A percentile compares a stretch with the other conserved stretches of the same genome.
These are phyloP conservation scores for Halichondria panicea DNA, from an alignment of 37 sponge, comb jelly and placozoan genomes.

Conservation along the genomic window DNA sequence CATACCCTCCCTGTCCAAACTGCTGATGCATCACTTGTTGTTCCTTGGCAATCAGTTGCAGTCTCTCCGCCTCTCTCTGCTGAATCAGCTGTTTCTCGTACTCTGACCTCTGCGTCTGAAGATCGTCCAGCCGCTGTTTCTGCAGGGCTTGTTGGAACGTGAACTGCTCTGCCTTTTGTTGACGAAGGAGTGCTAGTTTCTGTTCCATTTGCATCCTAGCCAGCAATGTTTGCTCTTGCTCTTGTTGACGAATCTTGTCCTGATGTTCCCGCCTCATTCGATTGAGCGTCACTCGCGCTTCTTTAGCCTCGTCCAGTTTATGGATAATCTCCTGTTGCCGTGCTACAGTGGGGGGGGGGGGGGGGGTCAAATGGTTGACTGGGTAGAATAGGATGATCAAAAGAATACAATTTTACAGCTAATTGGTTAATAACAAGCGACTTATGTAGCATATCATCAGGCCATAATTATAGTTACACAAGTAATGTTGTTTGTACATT, in stretches of 20 bases:
- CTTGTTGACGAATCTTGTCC: constrained; percentile 89
- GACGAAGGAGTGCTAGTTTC: constrained; percentile 91
- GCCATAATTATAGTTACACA: no score
- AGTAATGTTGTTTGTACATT: no score
- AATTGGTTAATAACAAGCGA: neutral
- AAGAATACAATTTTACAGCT: no score
- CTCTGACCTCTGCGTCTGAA: constrained; percentile 40
- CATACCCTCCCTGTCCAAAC: constrained; percentile 34
- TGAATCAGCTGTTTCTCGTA: constrained; percentile 53
- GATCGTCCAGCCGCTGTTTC: constrained; percentile 44
- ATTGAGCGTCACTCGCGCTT: constrained; percentile 82
- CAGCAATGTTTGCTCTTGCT: constrained; percentile 78
- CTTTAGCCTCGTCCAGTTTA: constrained; percentile 81
- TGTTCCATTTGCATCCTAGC: constrained; percentile 96
- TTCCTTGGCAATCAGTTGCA: constrained; percentile 67
- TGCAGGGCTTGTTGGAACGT: constrained; percentile 74
- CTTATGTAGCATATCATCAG: no score
- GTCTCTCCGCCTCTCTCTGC: constrained; percentile 71
- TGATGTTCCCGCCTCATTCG: constrained; percentile 75
- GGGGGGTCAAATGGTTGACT: constrained; percentile 3
- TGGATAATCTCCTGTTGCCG: constrained; percentile 58
- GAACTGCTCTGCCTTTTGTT: constrained; percentile 91
- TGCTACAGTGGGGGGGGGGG: constrained; percentile 23
- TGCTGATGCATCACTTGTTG: constrained; percentile 70
- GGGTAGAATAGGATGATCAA: no score